Evolutionary conservation across 2,888 invertebrate species (phyloP).

Genomic region (Axea sp.): DNA sequence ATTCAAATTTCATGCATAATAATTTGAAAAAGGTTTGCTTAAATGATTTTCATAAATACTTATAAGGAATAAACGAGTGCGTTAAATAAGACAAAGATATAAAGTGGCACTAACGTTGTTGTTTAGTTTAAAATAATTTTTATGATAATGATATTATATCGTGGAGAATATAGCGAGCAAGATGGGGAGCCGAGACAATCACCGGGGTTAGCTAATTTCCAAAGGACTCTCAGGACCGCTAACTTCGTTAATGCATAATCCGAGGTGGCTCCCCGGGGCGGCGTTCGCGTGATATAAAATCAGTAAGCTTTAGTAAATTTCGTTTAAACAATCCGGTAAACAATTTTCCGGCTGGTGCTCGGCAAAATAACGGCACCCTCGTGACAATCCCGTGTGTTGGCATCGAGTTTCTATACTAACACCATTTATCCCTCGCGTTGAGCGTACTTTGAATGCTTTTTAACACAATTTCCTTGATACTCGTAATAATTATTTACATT

Average conservation of each 20-base stretch:
- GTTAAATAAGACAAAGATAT: constrained; percentile 23
- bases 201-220: constrained; percentile 71
- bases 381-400: constrained; percentile 69
- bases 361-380: constrained; percentile 79
- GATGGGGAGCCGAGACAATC: constrained; percentile 65
- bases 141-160: constrained; percentile 59
- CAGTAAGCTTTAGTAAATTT: constrained; percentile 79
- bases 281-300: constrained; percentile 78
- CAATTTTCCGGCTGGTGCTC: constrained; percentile 79
- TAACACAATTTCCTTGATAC: constrained; percentile 34
- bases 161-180: constrained; percentile 25
- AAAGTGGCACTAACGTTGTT: constrained; percentile 23
- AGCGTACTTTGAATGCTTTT: constrained; percentile 47
- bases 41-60: constrained; percentile 8
- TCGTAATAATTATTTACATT: constrained; percentile 36
- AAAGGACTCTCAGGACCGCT: constrained; percentile 69
- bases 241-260: constrained; percentile 79
- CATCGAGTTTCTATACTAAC: constrained; percentile 66
- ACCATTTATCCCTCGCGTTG: constrained; percentile 68
- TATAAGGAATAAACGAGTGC: constrained; percentile 12
- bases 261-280: constrained; percentile 75
- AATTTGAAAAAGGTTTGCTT: background rate
- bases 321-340: constrained; percentile 80
- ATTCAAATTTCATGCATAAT: too few relatives aligned
- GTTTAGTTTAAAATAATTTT: constrained; percentile 49